These are phyloP conservation scores for Actinostola sp. DNA, from an alignment of 92 coral and sea anemone species.

Conservation along the genomic window DNA sequence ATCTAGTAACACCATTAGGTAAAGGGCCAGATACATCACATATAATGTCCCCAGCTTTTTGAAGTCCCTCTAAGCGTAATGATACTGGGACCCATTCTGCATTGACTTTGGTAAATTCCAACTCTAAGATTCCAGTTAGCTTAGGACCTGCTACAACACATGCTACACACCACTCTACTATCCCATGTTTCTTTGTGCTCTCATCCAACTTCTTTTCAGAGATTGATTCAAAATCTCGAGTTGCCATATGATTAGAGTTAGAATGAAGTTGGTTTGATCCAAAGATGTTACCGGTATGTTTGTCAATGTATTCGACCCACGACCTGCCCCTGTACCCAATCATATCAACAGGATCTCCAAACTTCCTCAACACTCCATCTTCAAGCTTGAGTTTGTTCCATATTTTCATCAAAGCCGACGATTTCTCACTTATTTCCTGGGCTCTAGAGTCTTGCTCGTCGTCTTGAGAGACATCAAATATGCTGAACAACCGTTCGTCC, in stretches of 20 bases:
- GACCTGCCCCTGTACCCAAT: constrained; percentile 67
- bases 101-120: constrained; percentile 69
- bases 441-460: constrained; percentile 29
- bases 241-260: background rate
- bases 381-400: constrained; percentile 78
- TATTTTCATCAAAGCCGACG: constrained; percentile 52
- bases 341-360: constrained; percentile 78
- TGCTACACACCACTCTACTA: constrained; percentile 69
- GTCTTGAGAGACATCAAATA: constrained; percentile 53
- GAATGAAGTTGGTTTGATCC: background rate
- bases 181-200: constrained; percentile 18
- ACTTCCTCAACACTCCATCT: constrained; percentile 68
- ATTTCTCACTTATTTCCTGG: constrained; percentile 59
- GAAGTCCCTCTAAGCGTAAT: constrained; percentile 69
- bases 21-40: constrained; percentile 82
- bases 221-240: constrained; percentile 11
- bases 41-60: constrained; percentile 75
- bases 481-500: constrained; percentile 41
- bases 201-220: constrained; percentile 27
- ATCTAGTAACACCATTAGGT: constrained; percentile 88
- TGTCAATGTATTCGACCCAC: background rate
- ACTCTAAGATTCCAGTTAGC: constrained; percentile 74
- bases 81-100: constrained; percentile 89
- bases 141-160: constrained; percentile 85
- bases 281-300: background rate